phyloP scores from a whole-genome alignment of 1,140 invertebrate genomes.

The Caenorhabditis elegans region WBcel235 BX284606.5:6794001-6794500 shows the following conservation, averaged over 20 bases:
- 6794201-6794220: too few relatives aligned
- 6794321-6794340: neutral
- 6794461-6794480: neutral
- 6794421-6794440: slow-evolving; percentile 24
- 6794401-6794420: slow-evolving; percentile 27
- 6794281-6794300: too few relatives aligned
- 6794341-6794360: neutral
- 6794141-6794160: neutral
- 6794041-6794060: neutral
- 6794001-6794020: neutral
- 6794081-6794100: slow-evolving; percentile 5
- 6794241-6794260: neutral
- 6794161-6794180: neutral
- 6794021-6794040: neutral
- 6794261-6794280: neutral
- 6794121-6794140: neutral
- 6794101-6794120: neutral
- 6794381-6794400: neutral
- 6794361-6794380: neutral
- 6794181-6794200: slow-evolving; percentile 14
- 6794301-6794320: neutral
- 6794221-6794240: neutral
- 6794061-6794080: neutral
- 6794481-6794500: neutral
- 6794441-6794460: slow-evolving; percentile 8